Conservation (phyloP, 2,888 invertebrate species). For the Cheilosia variabilis region DNA sequence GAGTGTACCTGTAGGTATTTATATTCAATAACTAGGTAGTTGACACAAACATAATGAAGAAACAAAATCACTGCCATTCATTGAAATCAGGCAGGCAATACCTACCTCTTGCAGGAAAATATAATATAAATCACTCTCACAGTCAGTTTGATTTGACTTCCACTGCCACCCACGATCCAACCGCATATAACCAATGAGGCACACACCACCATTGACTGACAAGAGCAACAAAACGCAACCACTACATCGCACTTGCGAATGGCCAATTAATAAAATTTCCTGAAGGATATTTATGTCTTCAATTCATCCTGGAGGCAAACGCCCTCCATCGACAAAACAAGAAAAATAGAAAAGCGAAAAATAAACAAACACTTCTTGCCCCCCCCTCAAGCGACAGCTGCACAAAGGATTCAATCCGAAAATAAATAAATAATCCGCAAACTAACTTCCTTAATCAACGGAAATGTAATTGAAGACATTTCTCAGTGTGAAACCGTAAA, state of each 20-base stretch:
- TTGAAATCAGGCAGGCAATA: slow-evolving; percentile 57
- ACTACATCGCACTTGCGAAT: slow-evolving; percentile 65
- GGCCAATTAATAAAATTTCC: slow-evolving; percentile 73
- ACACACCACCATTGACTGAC: slow-evolving; percentile 14
- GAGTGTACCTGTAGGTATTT: too few relatives aligned
- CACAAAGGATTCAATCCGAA: slow-evolving; percentile 73
- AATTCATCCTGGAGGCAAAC: slow-evolving; percentile 48
- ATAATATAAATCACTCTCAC: slow-evolving; percentile 65
- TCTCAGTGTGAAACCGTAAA: slow-evolving; percentile 70
- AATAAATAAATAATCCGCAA: slow-evolving; percentile 74
- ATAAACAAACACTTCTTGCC: slow-evolving; percentile 43
- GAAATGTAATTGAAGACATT: slow-evolving; percentile 75
- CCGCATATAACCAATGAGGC: not conserved
- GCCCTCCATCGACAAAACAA: slow-evolving; percentile 25
- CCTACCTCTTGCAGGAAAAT: slow-evolving; percentile 1
- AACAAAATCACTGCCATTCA: slow-evolving; percentile 38
- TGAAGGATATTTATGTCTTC: slow-evolving; percentile 74
- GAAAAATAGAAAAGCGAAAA: slow-evolving; percentile 29
- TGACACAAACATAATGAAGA: not conserved
- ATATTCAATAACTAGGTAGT: not conserved
- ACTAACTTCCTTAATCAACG: slow-evolving; percentile 75
- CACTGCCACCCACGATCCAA: not conserved
- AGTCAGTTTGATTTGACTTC: slow-evolving; percentile 57
- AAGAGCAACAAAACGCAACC: slow-evolving; percentile 44
- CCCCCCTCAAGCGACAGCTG: slow-evolving; percentile 48